A percentile compares a stretch with the other conserved stretches of the same genome.
Conservation (phyloP, 2,888 invertebrate species). For the Phaedon cochleariae region DNA sequence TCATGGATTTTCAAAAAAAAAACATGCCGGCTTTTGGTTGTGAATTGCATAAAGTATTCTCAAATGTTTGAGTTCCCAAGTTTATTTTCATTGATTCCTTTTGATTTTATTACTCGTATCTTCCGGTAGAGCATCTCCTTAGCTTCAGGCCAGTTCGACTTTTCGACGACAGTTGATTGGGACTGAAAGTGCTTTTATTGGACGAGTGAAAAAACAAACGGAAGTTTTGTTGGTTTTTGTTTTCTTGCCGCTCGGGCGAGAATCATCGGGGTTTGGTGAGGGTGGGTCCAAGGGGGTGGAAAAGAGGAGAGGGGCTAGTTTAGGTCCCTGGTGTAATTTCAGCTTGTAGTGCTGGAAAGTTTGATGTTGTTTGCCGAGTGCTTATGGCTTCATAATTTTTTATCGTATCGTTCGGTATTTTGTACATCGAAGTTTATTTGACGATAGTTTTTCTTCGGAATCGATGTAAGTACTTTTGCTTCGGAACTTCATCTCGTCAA, state of each 20-base stretch:
- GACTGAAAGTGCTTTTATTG: conserved; percentile 19
- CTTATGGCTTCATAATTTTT: not conserved
- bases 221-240: not conserved
- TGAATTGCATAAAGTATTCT: too few relatives aligned
- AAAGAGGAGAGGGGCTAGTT: not conserved
- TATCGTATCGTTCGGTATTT: not conserved
- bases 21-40: too few relatives aligned
- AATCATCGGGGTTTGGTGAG: too few relatives aligned
- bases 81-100: too few relatives aligned
- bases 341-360: not conserved
- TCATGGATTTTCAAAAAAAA: too few relatives aligned
- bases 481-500: not conserved
- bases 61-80: too few relatives aligned
- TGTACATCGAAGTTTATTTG: not conserved
- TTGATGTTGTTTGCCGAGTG: not conserved
- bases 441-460: not conserved
- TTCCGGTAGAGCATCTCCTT: too few relatives aligned
- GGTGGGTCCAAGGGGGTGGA: too few relatives aligned
- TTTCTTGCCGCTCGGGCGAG: not conserved
- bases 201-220: conserved; percentile 11
- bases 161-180: conserved; percentile 4
- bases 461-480: not conserved
- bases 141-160: too few relatives aligned
- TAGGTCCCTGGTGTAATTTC: not conserved
- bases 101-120: too few relatives aligned